Evolutionary conservation across 2,113 vertebrate species (phyloP).

Genomic region (Oncorhynchus gorbuscha): DNA sequence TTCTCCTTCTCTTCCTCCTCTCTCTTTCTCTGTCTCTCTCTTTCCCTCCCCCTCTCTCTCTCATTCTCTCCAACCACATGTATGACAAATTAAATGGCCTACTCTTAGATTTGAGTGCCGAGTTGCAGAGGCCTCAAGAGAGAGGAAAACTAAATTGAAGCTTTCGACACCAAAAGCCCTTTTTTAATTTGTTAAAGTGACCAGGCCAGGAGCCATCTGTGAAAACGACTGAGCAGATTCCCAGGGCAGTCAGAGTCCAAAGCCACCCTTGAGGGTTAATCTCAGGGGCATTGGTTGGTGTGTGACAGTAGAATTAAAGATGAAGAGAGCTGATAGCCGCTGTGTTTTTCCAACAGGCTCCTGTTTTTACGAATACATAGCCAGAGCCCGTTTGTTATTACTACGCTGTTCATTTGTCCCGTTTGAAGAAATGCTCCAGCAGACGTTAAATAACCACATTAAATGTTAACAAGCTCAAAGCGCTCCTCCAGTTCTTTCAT

Average conservation of each 20-base stretch:
- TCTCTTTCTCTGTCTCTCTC: background rate
- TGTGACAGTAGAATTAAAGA: background rate
- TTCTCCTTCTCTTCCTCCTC: too few relatives aligned
- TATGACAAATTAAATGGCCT: conserved; percentile 12
- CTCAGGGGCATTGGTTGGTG: background rate
- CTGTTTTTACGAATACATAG: conserved; percentile 22
- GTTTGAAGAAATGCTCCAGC: conserved; percentile 40
- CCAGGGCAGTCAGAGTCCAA: background rate
- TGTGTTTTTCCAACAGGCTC: conserved; percentile 13
- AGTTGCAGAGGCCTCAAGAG: background rate
- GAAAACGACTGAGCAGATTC: background rate
- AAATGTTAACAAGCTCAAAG: conserved; percentile 24
- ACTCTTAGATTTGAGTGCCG: conserved; percentile 9
- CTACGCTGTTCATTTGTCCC: conserved; percentile 34
- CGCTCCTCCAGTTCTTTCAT: conserved; percentile 20
- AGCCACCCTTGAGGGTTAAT: background rate
- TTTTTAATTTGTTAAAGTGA: background rate
- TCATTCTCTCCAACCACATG: conserved; percentile 1
- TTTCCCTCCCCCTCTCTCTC: background rate
- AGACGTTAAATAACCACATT: conserved; percentile 43
- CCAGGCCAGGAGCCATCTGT: background rate
- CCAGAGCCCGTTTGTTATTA: conserved; percentile 4
- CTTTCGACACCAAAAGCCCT: background rate
- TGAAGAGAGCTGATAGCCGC: background rate
- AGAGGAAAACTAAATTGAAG: background rate